A percentile compares a stretch with the other conserved stretches of the same genome.
These are phyloP conservation scores for Rana temporaria DNA, from an alignment of 2,113 vertebrate species.

Conservation along the genomic window DNA sequence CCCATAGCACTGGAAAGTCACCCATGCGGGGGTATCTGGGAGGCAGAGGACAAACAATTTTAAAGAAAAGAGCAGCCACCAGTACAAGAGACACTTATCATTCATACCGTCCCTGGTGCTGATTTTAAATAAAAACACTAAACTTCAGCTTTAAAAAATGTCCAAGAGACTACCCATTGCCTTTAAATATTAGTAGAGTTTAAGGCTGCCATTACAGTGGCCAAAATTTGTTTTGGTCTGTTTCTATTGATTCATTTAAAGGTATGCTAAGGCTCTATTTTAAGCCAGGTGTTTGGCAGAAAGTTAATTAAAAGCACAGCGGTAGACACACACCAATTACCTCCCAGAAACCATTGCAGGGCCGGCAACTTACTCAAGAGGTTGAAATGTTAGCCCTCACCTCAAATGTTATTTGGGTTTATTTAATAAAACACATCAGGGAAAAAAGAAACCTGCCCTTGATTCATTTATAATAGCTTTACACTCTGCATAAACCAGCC, in stretches of 20 bases:
- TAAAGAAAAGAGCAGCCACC: too few species aligned
- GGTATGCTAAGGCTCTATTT: slow-evolving; percentile 29
- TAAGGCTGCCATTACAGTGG: too few species aligned
- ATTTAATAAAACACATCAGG: slow-evolving; percentile 44
- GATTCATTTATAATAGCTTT: slow-evolving; percentile 14
- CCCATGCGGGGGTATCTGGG: too few species aligned
- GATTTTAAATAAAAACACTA: too few species aligned
- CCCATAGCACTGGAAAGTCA: too few species aligned
- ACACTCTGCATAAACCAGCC: not conserved
- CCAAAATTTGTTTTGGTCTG: not conserved
- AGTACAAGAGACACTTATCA: too few species aligned
- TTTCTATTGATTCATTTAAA: slow-evolving; percentile 15
- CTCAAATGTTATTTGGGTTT: slow-evolving; percentile 37
- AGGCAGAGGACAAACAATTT: too few species aligned
- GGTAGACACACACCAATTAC: slow-evolving; percentile 11
- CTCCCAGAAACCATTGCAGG: slow-evolving; percentile 39
- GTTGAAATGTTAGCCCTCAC: slow-evolving; percentile 13
- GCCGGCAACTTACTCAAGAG: slow-evolving; percentile 27
- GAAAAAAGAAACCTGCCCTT: slow-evolving; percentile 6
- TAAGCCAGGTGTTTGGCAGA: slow-evolving; percentile 52
- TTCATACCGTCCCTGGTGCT: too few species aligned
- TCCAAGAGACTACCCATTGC: too few species aligned
- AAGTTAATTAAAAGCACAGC: slow-evolving; percentile 54
- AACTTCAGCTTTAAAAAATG: too few species aligned
- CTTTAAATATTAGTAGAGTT: too few species aligned